Evolutionary conservation across 2,797 vertebrate species (phyloP).

Genomic region (Poeciliopsis turneri): DNA sequence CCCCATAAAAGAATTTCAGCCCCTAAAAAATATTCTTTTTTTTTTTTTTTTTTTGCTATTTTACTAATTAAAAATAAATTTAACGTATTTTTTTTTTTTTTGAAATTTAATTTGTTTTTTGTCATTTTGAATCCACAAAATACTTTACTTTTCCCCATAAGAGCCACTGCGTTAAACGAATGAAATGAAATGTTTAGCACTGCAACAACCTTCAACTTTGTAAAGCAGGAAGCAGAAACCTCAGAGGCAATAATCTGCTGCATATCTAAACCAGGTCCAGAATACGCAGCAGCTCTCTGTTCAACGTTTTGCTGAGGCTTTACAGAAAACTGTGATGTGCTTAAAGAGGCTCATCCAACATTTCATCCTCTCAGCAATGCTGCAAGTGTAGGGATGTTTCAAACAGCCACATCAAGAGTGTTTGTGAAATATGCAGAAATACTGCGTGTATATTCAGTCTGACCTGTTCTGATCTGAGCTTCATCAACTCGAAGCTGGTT

Average conservation of each 20-base stretch:
- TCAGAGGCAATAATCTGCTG: slow-evolving; percentile 44
- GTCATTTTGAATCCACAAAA: too few relatives aligned
- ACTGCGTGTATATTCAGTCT: slow-evolving; percentile 13
- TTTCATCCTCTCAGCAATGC: slow-evolving; percentile 55
- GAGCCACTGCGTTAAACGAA: neutral
- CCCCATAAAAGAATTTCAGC: too few relatives aligned
- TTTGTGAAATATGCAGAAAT: slow-evolving; percentile 28
- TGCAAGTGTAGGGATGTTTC: slow-evolving; percentile 12
- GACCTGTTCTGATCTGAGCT: slow-evolving; percentile 31
- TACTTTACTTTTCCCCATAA: too few relatives aligned
- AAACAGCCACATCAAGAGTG: slow-evolving; percentile 31
- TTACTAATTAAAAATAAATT: too few relatives aligned
- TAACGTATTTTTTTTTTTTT: too few relatives aligned
- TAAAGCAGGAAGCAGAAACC: slow-evolving; percentile 37
- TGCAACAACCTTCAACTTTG: neutral
- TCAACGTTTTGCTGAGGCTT: slow-evolving; percentile 53
- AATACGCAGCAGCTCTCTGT: slow-evolving; percentile 32
- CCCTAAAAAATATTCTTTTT: too few relatives aligned
- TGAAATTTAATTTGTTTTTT: too few relatives aligned
- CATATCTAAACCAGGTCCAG: slow-evolving; percentile 16
- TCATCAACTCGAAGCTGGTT: slow-evolving; percentile 35
- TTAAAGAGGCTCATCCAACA: slow-evolving; percentile 59
- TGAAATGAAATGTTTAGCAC: neutral
- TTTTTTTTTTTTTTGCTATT: too few relatives aligned
- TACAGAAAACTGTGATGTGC: slow-evolving; percentile 53